A percentile compares a stretch with the other conserved stretches of the same genome.
phyloP scores from a whole-genome alignment of 2,797 vertebrate genomes.

The Centroberyx gerrardi region DNA sequence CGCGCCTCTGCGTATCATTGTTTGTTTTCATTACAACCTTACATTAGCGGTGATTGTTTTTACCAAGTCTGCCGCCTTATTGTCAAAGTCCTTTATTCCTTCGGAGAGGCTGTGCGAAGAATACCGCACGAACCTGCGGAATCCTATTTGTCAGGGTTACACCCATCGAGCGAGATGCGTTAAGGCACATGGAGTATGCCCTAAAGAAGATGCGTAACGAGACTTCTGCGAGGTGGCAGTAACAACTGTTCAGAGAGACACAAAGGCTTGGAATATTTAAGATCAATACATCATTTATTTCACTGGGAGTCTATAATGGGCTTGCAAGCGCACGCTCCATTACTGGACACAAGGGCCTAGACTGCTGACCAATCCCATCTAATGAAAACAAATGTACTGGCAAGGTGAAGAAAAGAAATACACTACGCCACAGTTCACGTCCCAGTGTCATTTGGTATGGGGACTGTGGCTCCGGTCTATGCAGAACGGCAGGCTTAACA shows the following conservation, averaged over 20 bases:
- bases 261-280: slow-evolving; percentile 73
- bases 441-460: slow-evolving; percentile 63
- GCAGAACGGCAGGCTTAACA: slow-evolving; percentile 66
- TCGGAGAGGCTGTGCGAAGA: background rate
- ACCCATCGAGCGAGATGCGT: slow-evolving; percentile 37
- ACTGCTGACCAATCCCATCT: slow-evolving; percentile 80
- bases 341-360: slow-evolving; percentile 77
- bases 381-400: slow-evolving; percentile 86
- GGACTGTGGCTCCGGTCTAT: slow-evolving; percentile 50
- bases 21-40: slow-evolving; percentile 73
- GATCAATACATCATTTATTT: slow-evolving; percentile 85
- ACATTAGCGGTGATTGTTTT: slow-evolving; percentile 60
- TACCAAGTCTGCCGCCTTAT: slow-evolving; percentile 26
- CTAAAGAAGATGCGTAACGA: slow-evolving; percentile 57
- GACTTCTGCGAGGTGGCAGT: slow-evolving; percentile 47
- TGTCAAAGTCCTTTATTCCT: slow-evolving; percentile 47
- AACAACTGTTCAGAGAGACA: slow-evolving; percentile 68
- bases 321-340: slow-evolving; percentile 75
- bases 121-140: background rate
- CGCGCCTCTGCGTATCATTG: slow-evolving; percentile 58
- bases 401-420: slow-evolving; percentile 69
- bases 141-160: slow-evolving; percentile 16
- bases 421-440: slow-evolving; percentile 62
- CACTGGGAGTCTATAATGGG: slow-evolving; percentile 77
- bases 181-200: slow-evolving; percentile 47